These are phyloP conservation scores for Mycetomoellerius zeteki DNA, from an alignment of 1,140 invertebrate species.

Conservation along the genomic window DNA sequence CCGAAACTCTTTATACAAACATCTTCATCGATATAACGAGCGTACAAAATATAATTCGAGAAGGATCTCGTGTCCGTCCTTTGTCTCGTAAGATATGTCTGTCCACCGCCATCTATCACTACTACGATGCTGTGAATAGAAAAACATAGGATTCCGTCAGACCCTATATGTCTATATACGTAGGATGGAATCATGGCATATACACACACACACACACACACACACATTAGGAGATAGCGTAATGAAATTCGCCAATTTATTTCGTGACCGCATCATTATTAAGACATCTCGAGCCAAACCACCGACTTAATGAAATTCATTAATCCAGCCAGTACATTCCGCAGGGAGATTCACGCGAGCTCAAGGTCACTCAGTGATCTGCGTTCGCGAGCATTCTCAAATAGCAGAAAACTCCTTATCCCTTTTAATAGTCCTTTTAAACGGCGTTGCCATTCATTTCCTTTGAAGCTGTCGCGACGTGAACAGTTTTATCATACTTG, in stretches of 20 bases:
- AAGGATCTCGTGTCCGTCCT: neutral
- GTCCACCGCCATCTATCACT: neutral
- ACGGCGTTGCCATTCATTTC: neutral
- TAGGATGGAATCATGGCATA: slow-evolving; percentile 17
- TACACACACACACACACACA: no score
- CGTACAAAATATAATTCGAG: neutral
- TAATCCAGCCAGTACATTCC: neutral
- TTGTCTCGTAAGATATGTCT: neutral
- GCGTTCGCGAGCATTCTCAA: neutral
- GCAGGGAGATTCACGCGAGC: neutral
- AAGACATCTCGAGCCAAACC: neutral
- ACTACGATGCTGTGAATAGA: neutral
- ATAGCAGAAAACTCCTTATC: slow-evolving; percentile 25
- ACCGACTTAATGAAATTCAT: slow-evolving; percentile 45
- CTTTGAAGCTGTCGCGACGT: slow-evolving; percentile 16
- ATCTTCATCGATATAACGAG: neutral
- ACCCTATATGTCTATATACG: neutral
- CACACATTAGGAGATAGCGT: neutral
- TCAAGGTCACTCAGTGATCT: slow-evolving; percentile 6
- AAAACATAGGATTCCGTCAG: slow-evolving; percentile 1
- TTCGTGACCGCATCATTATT: neutral
- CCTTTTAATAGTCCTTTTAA: slow-evolving; percentile 43
- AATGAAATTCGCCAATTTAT: slow-evolving; percentile 51
- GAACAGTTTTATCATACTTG: slow-evolving; percentile 40
- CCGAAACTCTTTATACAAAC: neutral